Percentiles rank a stretch among this genome's conserved stretches.
These are phyloP conservation scores for Hypomecis punctinalis DNA, from an alignment of 2,888 invertebrate species.

Conservation along the genomic window DNA sequence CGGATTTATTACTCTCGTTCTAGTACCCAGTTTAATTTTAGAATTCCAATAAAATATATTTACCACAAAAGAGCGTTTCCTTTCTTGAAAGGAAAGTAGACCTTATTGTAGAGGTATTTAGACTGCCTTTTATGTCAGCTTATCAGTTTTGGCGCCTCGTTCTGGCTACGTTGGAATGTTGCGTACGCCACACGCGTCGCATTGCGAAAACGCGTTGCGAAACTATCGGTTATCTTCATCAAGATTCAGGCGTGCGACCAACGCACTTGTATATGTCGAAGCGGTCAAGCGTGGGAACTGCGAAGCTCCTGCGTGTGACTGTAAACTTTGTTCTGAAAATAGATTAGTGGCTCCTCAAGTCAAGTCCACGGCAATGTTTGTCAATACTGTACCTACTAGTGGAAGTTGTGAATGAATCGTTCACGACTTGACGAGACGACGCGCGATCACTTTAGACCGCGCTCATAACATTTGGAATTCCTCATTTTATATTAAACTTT, in stretches of 20 bases:
- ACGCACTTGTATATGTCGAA: neutral
- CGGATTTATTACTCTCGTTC: neutral
- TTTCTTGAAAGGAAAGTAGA: neutral
- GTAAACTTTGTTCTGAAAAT: neutral
- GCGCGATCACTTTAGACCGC: conserved; percentile 2
- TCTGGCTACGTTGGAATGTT: conserved; percentile 2
- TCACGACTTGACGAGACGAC: conserved; percentile 38
- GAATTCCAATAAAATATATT: neutral
- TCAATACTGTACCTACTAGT: conserved; percentile 14
- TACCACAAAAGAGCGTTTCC: too few relatives aligned
- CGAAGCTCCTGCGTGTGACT: neutral
- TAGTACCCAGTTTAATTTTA: neutral
- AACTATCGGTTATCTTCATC: conserved; percentile 47
- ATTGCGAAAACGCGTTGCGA: conserved; percentile 38
- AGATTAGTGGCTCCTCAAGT: neutral
- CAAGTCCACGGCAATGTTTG: neutral
- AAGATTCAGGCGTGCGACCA: conserved; percentile 27
- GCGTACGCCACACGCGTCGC: conserved; percentile 17
- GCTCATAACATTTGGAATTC: neutral
- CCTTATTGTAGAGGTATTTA: neutral
- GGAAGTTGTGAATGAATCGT: conserved; percentile 44
- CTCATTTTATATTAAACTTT: neutral
- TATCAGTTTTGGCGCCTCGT: conserved; percentile 5
- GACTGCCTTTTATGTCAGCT: neutral
- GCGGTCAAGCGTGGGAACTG: neutral